A percentile compares a stretch with the other conserved stretches of the same genome.
These are phyloP conservation scores for Dromaius novaehollandiae DNA, from an alignment of 2,113 vertebrate species.

Conservation along the genomic window DNA sequence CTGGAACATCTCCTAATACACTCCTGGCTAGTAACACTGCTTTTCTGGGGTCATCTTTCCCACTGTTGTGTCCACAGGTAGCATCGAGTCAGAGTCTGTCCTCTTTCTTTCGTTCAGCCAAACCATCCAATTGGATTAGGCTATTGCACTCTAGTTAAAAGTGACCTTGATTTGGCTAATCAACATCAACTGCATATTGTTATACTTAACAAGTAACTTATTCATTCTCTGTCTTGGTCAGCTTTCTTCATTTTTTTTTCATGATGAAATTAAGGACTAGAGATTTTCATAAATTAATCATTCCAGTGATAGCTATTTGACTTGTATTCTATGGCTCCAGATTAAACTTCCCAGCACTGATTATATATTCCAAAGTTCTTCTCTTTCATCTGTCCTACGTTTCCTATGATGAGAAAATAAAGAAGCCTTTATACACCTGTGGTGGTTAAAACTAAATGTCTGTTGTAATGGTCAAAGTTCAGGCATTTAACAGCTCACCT, in stretches of 20 bases:
- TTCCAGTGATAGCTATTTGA: neutral
- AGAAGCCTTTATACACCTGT: neutral
- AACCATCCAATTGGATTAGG: neutral
- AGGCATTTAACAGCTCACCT: neutral
- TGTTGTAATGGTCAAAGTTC: conserved; percentile 21
- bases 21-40: neutral
- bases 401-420: conserved; percentile 27
- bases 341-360: neutral
- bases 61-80: neutral
- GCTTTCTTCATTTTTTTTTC: neutral
- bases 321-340: neutral
- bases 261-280: neutral
- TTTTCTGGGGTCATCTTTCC: neutral
- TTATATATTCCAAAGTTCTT: neutral
- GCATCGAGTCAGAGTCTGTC: neutral
- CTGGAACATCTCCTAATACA: neutral
- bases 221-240: neutral
- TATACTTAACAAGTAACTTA: neutral
- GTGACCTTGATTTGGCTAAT: neutral
- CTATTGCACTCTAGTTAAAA: neutral
- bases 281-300: neutral
- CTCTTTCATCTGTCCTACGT: neutral
- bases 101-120: neutral
- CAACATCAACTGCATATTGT: neutral
- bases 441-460: neutral